Evolutionary conservation across 1,140 invertebrate genomes (phyloP), one percentile per base, ranked within the genome.

Genomic region (Trichonephila clavipes): DNA sequence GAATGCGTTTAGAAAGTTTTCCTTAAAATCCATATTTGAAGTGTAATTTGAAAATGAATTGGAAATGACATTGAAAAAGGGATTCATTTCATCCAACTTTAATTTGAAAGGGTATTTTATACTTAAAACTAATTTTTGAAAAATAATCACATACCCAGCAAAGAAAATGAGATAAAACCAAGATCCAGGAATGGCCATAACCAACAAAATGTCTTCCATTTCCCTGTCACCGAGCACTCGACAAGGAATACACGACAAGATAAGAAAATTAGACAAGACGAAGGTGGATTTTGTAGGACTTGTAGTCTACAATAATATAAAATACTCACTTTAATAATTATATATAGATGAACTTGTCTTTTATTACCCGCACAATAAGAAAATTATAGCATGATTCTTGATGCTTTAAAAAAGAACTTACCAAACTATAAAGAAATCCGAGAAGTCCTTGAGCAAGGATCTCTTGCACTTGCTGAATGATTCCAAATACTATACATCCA

Each of bases 151-250:
- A n/a, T 96, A 99, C 99, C 99, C 98, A 62, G 99, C 99, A 96
- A 99, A 99, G 96, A 99, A 99, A 97, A 99, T 99, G 1, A 99
- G 97, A 88, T 99, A 97, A 96, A 99, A 99, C 99, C 99, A 99
- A 16, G 98, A 98, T 44, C 98, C 98, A 0, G 99, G 99, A 34
- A 99, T 97, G 0, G 99, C 98, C 94, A 99, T 97, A 7, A 98
- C 97, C 34, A 99, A 96, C 62, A 99, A 97, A 10, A 98, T 97
- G 96, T 99, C 99, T 96, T 99, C 99, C 0, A 97, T 96, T 87
- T 97, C 97, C 62, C 97, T 97, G 95, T 98, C 96, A 18, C 97
- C 96, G 51, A 97, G 96, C 19, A 99, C 95, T 40, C 99, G 97
- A 94, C 97, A 98, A 19, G 99, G 99, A 95, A 99, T 98, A 96